Base-by-base conservation (phyloP, 2,888 invertebrate species). In the Onchidella celtica region DNA sequence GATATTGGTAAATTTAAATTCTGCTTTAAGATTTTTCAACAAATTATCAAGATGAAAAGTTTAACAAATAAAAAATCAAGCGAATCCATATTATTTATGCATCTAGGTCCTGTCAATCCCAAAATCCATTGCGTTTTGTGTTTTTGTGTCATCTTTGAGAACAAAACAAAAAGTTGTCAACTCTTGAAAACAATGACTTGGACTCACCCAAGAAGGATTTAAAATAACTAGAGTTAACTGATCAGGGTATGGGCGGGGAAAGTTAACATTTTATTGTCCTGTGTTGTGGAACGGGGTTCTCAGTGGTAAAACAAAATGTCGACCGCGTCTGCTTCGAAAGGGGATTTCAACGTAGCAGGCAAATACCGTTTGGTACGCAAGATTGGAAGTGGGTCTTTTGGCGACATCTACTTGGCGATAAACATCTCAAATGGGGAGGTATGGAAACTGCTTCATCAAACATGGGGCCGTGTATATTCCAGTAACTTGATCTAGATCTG, bases 351-450 rank as follows among this genome's bases (percentile, higher is more conserved):
- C 73, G 91, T 93, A 75, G 90, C 90, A 59, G 91, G 91, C 73
- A 93, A 93, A 85, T 93, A 93, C 86, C 89, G 91, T 83, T 88
- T 93, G 72, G 90, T 93, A 21, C 85, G 93, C 29, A 73, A 73
- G 59, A 73, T 73, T 11, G 73, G 73, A 4, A 61, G 73, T 36
- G 73, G 73, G 11, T 73, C 73, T 36, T 93, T 93, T 86, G 93
- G 93, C 57, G 93, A 93, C 85, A 93, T 93, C 82, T 93, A 93
- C 85, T 87, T 93, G 66, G 92, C 92, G 34, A 91, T 93, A 74
- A 92, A 92, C 85, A 89, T 91, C 66, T 86, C 91, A 21, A 81
- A 81, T 81, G 81, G 81, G 6, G 81, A 81, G 72, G 81, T 81
- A 76, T 3, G 38, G 2, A 3, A 47, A 47, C 9, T 47, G 9